Conservation (phyloP, 2,888 invertebrate genomes). For the Eurois occulta region DNA sequence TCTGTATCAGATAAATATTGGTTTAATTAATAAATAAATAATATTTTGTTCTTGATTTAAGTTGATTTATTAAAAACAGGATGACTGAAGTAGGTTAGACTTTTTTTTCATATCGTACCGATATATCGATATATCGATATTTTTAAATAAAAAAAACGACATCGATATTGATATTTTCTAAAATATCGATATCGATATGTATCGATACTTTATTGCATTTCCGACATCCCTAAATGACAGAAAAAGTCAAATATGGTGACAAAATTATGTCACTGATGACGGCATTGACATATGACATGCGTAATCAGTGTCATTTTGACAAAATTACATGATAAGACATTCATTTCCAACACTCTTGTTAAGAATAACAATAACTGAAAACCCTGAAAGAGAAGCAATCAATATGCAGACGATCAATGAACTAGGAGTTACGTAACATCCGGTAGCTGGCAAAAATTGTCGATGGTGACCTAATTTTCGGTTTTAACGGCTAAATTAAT, state of each 20-base stretch:
- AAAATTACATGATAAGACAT: neutral
- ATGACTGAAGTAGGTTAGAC: too few species aligned
- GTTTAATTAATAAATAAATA: too few species aligned
- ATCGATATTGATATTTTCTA: too few species aligned
- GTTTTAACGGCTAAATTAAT: neutral
- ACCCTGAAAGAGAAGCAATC: conserved; percentile 39
- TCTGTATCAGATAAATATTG: too few species aligned
- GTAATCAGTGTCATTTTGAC: conserved; percentile 48
- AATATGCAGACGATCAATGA: conserved; percentile 47
- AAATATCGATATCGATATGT: too few species aligned
- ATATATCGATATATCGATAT: too few species aligned
- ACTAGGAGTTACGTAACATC: conserved; percentile 56
- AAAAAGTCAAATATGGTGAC: conserved; percentile 55
- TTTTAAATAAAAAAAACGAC: too few species aligned
- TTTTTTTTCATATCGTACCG: too few species aligned
- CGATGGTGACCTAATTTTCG: conserved; percentile 58
- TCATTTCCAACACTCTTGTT: neutral
- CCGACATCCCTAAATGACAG: too few species aligned
- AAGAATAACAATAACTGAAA: conserved; percentile 7
- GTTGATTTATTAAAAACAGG: too few species aligned
- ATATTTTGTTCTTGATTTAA: too few species aligned
- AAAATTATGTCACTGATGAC: conserved; percentile 58
- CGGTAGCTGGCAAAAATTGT: conserved; percentile 51
- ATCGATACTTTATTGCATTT: too few species aligned
- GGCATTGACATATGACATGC: conserved; percentile 56